phyloP scores from a whole-genome alignment of 2,888 invertebrate genomes.

The Nebria salina region DNA sequence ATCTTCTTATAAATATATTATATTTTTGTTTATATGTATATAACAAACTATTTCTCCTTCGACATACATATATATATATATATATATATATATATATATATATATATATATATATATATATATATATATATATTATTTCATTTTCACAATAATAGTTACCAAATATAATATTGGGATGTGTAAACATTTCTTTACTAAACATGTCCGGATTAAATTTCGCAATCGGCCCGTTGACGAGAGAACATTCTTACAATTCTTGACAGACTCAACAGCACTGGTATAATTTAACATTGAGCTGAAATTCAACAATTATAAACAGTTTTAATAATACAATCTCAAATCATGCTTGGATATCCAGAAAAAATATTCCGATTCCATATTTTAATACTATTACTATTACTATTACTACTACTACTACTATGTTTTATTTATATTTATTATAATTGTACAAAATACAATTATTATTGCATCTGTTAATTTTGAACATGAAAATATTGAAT shows the following conservation, averaged over 20 bases:
- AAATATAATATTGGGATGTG: constrained; percentile 66
- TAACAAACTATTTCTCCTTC: too few species aligned
- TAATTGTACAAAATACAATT: too few species aligned
- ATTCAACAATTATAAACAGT: constrained; percentile 41
- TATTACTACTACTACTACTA: too few species aligned
- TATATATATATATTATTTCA: too few species aligned
- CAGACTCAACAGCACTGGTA: constrained; percentile 62
- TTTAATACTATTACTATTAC: too few species aligned
- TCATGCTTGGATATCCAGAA: constrained; percentile 18
- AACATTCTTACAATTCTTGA: constrained; percentile 61
- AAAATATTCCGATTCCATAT: too few species aligned
- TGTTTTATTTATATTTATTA: too few species aligned
- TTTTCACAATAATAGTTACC: constrained; percentile 56
- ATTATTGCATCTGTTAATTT: too few species aligned
- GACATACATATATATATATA: too few species aligned
- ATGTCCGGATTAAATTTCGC: constrained; percentile 64
- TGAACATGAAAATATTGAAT: too few species aligned
- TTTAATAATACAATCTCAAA: constrained; percentile 27
- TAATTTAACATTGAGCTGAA: constrained; percentile 59
- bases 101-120: too few species aligned
- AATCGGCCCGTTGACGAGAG: constrained; percentile 63
- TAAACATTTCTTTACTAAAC: constrained; percentile 65
- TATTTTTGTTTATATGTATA: neutral
- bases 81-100: too few species aligned
- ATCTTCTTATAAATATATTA: constrained; percentile 53